A percentile compares a stretch with the other conserved stretches of the same genome.
These are phyloP conservation scores for Oryctes rhinoceros DNA, from an alignment of 1,140 invertebrate species.

Conservation along the genomic window DNA sequence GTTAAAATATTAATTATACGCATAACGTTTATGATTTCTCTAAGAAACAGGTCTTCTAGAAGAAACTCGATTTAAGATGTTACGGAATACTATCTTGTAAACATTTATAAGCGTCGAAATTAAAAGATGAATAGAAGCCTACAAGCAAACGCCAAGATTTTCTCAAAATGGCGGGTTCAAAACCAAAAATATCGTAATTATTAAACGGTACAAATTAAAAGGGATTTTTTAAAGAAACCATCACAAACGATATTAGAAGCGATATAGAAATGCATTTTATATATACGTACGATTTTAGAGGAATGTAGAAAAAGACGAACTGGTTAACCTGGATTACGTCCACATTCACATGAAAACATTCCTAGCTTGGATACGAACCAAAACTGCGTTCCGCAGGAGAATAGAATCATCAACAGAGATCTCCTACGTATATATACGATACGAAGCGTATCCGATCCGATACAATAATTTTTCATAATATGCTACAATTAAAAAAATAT, in stretches of 20 bases:
- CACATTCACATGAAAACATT: constrained; percentile 42
- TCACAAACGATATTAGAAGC: neutral
- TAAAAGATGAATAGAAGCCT: neutral
- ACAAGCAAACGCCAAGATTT: constrained; percentile 35
- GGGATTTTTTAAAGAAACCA: neutral
- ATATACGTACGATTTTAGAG: constrained; percentile 26
- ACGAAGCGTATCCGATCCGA: neutral
- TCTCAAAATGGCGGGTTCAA: constrained; percentile 41
- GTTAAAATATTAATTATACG: neutral
- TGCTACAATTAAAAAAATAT: constrained; percentile 14
- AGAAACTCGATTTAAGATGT: neutral
- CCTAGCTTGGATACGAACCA: constrained; percentile 35
- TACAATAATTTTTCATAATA: neutral
- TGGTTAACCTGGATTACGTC: constrained; percentile 37
- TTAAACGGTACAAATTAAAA: constrained; percentile 11
- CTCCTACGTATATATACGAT: neutral
- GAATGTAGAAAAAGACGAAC: constrained; percentile 39
- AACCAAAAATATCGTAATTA: constrained; percentile 38
- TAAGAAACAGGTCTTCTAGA: neutral
- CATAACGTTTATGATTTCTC: neutral
- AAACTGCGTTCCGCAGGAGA: neutral
- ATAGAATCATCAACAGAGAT: constrained; percentile 4
- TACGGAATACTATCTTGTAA: neutral
- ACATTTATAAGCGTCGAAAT: neutral
- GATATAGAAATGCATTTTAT: neutral